These are phyloP conservation scores for Neosilurus mollespiculum DNA, from an alignment of 2,797 vertebrate genomes.

Conservation along the genomic window DNA sequence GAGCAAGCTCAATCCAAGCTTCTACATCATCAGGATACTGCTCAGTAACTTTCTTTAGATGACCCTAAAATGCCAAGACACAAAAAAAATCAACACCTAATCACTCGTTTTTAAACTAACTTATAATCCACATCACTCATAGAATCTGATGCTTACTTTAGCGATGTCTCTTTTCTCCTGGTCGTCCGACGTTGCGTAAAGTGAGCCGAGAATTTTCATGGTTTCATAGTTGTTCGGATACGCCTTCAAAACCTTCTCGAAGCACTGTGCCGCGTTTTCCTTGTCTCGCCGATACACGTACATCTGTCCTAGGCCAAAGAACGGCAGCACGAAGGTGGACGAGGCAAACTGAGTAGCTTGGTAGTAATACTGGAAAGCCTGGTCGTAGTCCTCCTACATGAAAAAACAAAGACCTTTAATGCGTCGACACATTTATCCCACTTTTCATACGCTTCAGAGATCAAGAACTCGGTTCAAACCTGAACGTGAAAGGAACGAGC, in stretches of 20 bases:
- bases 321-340: slow-evolving; percentile 93
- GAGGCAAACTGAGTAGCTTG: slow-evolving; percentile 99
- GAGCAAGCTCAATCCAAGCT: slow-evolving; percentile 97
- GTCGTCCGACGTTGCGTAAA: slow-evolving; percentile 97
- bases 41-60: slow-evolving; percentile 97
- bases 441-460: background rate
- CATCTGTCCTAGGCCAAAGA: slow-evolving; percentile 99
- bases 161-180: slow-evolving; percentile 98
- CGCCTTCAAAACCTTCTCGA: slow-evolving; percentile 97
- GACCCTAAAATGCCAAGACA: slow-evolving; percentile 76
- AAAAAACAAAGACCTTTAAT: background rate
- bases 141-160: slow-evolving; percentile 75
- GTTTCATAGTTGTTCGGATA: slow-evolving; percentile 99
- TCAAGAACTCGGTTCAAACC: slow-evolving; percentile 66
- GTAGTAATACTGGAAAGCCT: slow-evolving; percentile 99
- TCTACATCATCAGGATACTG: slow-evolving; percentile 98
- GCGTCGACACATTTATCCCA: background rate
- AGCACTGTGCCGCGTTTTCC: slow-evolving; percentile 98
- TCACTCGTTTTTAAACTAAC: background rate
- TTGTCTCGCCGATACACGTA: slow-evolving; percentile 97
- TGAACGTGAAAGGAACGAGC: slow-evolving; percentile 97
- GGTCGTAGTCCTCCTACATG: slow-evolving; percentile 94
- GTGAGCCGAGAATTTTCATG: slow-evolving; percentile 98
- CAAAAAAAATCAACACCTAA: background rate
- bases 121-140: background rate